phyloP scores from a whole-genome alignment of 2,797 vertebrate species.

The Anniella stebbinsi region DNA sequence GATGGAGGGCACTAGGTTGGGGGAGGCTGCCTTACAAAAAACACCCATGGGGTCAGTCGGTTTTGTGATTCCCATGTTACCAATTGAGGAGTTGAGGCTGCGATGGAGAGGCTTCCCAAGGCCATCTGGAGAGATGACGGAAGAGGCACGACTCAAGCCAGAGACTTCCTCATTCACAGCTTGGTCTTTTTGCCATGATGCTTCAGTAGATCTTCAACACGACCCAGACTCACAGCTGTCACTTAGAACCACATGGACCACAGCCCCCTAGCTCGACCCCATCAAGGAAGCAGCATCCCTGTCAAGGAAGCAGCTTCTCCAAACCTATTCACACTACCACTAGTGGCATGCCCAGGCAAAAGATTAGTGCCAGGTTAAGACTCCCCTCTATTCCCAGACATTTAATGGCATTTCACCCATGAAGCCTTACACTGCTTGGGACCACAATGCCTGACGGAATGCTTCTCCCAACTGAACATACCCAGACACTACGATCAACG shows the following conservation, averaged over 20 bases:
- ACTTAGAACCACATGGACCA: not conserved
- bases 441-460: too few relatives aligned
- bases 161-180: not conserved
- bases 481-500: too few relatives aligned
- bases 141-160: not conserved
- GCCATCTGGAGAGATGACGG: not conserved
- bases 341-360: not conserved
- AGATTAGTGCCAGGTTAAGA: not conserved
- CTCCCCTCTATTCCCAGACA: too few relatives aligned
- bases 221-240: not conserved
- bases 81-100: not conserved
- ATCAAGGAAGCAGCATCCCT: not conserved
- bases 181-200: not conserved
- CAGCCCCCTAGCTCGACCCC: not conserved
- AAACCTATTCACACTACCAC: too few relatives aligned
- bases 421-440: too few relatives aligned
- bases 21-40: not conserved
- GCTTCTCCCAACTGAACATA: too few relatives aligned
- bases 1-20: too few relatives aligned
- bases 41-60: not conserved
- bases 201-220: not conserved
- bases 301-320: not conserved
- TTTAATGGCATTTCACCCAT: too few relatives aligned
- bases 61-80: not conserved
- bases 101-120: not conserved